Percentiles rank a stretch among this genome's conserved stretches.
Evolutionary conservation across 2,888 invertebrate genomes (phyloP).

Genomic region (Parnassius smintheus): DNA sequence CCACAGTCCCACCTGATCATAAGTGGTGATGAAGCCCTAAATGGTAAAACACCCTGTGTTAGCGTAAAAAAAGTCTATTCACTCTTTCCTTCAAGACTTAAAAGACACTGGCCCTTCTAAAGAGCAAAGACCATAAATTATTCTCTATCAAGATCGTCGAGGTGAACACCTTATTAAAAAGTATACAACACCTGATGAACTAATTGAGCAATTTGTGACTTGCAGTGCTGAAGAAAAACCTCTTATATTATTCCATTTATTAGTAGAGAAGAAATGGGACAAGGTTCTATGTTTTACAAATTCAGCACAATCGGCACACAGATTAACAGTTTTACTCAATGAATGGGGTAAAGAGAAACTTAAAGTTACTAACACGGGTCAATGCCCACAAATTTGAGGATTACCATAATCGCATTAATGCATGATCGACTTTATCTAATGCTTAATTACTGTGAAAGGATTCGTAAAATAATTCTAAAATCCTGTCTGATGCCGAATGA

Average conservation of each 20-base stretch:
- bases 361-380: conserved; percentile 51
- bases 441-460: conserved; percentile 47
- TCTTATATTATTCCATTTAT: conserved; percentile 87
- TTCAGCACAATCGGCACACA: conserved; percentile 89
- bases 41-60: no score
- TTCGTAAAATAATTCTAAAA: conserved; percentile 26
- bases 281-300: conserved; percentile 95
- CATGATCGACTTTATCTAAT: conserved; percentile 40
- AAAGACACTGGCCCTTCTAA: neutral
- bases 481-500: conserved; percentile 23
- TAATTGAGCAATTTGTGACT: conserved; percentile 85
- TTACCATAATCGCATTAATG: conserved; percentile 44
- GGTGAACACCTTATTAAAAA: conserved; percentile 81
- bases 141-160: conserved; percentile 1
- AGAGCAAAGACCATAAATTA: neutral
- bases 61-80: neutral
- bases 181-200: conserved; percentile 90
- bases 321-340: conserved; percentile 84
- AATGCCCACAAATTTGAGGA: conserved; percentile 24
- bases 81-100: no score
- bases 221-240: conserved; percentile 88
- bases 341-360: conserved; percentile 79
- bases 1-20: no score
- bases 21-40: no score
- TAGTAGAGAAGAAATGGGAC: conserved; percentile 83